Base-by-base conservation (phyloP, 2,113 vertebrate species). In the Nothobranchius kuhntae region DNA sequence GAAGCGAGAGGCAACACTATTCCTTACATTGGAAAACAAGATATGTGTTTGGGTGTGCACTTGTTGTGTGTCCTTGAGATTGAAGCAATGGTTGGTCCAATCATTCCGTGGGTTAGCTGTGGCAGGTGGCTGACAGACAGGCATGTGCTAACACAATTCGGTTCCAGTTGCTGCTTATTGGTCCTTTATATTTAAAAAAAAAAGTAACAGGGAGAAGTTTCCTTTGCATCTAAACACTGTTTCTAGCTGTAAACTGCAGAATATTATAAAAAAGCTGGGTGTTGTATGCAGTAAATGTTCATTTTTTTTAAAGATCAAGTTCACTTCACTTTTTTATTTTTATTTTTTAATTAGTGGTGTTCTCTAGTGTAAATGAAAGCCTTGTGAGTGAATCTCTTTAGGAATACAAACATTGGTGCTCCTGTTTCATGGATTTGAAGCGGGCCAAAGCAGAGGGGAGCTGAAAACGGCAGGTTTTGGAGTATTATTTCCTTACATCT, bases 51-150 rank as follows among this genome's bases (percentile, higher is more conserved):
- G 51, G n/a, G 47, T 53, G 40, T 63, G 12, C 53, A 24, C 42
- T 30, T 59, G 35, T 62, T 47, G 36, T 65, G 48, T 46, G 17
- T 66, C 14, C 1, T 35, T n/a, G 0, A 74, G 53, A 83, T 52
- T 83, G 66, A 80, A 85, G 62, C 51, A 55, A 57, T 40, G 3
- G 5, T 80, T 67, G 54, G 77, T 75, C 67, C 80, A 75, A 86
- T 86, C 75, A 48, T 75, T 68, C 12, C 10, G 51, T 66, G 68
- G 72, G 71, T 82, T 83, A 71, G 80, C 68, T 51, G 53, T 78
- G 74, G 82, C 89, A 89, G 83, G 30, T 83, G 82, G 81, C 78
- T 86, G 80, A 76, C 84, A 78, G 80, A 55, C 61, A 73, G 67
- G 30, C 78, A 1, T 42, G 47, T 61, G 78, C 53, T 68, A 36